Base-by-base conservation (phyloP, 2,113 vertebrate species). In the Triplophysa siluroides region DNA sequence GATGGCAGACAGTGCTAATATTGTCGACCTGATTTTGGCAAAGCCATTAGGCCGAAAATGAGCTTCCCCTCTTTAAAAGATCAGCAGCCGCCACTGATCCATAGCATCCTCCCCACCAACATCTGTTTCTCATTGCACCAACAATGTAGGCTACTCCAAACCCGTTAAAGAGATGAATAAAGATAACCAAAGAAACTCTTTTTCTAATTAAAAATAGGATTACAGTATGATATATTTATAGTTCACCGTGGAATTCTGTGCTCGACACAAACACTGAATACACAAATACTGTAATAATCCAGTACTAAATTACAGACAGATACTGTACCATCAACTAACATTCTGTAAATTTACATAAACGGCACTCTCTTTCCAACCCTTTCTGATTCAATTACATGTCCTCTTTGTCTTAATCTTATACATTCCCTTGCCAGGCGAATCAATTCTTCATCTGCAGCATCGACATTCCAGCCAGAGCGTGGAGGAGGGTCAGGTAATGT, bases 151-250 rank as follows among this genome's bases (percentile, higher is more conserved):
- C n/a, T n/a, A 69, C 29, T 60, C 1, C 47, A 38, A 24, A 41
- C 38, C 11, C 33, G 21, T 23, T 24, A 14, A 38, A 67, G 41
- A 67, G 29, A 58, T 24, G 80, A 60, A 68, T 45, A 73, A 69
- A 78, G 24, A 82, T 45, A 62, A 78, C 61, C n/a, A 38, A 63
- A 82, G 50, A 85, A 50, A 19, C n/a, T 66, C 3, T 38, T 7
- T 82, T 26, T 81, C 29, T 65, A 26, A 38, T 43, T 66, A 78
- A 45, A 11, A 64, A 43, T 24, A 29, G 23, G 76, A 80, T 68
- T 63, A 56, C 24, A 43, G 71, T 33, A 52, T 76, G 11, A 61
- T 63, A 43, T 24, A 70, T 68, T 79, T 72, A 76, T 29, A 62
- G 56, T 62, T 41, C 80, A 62, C 63, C 33, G 54, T 74, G 47